Evolutionary conservation across 2,888 invertebrate genomes (phyloP).

Genomic region (Clusia tigrina): DNA sequence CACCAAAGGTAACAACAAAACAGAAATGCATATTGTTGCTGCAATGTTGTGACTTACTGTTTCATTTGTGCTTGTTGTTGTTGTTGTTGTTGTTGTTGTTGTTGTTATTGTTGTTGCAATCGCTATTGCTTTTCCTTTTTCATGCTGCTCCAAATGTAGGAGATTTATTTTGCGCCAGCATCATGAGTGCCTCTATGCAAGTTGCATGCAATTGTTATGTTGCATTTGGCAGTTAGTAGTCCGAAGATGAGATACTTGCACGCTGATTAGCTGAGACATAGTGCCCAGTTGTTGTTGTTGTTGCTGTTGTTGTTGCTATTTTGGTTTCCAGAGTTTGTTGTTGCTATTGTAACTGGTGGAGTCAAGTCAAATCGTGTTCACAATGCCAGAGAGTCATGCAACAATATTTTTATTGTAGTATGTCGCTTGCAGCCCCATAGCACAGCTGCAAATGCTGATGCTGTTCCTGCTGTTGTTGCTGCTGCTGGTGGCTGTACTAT

Average conservation of each 20-base stretch:
- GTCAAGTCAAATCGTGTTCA: slow-evolving; percentile 58
- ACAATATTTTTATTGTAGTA: slow-evolving; percentile 41
- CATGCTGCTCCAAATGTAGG: slow-evolving; percentile 23
- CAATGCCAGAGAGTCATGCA: slow-evolving; percentile 52
- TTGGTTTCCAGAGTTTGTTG: neutral
- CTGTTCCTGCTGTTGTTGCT: slow-evolving; percentile 27
- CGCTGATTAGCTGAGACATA: slow-evolving; percentile 58
- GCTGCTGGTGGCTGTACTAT: slow-evolving; percentile 1
- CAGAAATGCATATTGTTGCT: neutral
- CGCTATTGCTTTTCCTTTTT: slow-evolving; percentile 24
- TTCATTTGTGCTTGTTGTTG: too few relatives aligned
- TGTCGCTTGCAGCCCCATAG: neutral
- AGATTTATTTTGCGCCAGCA: slow-evolving; percentile 48
- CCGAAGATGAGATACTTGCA: slow-evolving; percentile 62
- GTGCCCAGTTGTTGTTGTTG: slow-evolving; percentile 18
- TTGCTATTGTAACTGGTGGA: slow-evolving; percentile 34
- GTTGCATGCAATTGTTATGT: slow-evolving; percentile 25
- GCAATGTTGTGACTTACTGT: too few relatives aligned
- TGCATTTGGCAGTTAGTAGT: slow-evolving; percentile 38
- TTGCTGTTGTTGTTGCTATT: slow-evolving; percentile 21
- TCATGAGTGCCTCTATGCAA: slow-evolving; percentile 40
- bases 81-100: neutral
- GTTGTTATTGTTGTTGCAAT: slow-evolving; percentile 21
- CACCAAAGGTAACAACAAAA: slow-evolving; percentile 13
- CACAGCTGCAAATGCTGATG: neutral